Evolutionary conservation across 2,797 vertebrate species (phyloP).

Genomic region (Steatocranus sp.): DNA sequence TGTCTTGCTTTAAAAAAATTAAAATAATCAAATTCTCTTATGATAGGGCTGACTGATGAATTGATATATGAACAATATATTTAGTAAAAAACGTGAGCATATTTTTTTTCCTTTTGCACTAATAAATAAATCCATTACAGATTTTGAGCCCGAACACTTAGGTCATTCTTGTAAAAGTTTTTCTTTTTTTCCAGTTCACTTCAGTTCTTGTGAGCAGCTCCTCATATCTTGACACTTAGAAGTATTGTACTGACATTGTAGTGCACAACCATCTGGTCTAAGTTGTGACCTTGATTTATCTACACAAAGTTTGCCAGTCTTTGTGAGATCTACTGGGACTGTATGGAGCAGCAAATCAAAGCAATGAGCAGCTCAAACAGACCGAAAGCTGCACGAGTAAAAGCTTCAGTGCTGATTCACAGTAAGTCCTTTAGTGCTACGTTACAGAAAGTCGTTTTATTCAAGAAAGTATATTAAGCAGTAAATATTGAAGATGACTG

Average conservation of each 20-base stretch:
- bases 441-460: not conserved
- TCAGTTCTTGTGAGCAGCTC: not conserved
- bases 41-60: not conserved
- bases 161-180: not conserved
- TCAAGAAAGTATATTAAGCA: not conserved
- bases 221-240: not conserved
- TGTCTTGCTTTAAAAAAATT: not conserved
- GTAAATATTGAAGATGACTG: not conserved
- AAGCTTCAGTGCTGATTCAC: conserved; percentile 13
- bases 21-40: not conserved
- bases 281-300: conserved; percentile 28
- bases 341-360: conserved; percentile 27
- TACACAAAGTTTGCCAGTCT: conserved; percentile 21
- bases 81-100: not conserved
- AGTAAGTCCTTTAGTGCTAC: not conserved
- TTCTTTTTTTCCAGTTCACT: not conserved
- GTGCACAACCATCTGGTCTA: not conserved
- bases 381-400: not conserved
- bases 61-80: not conserved
- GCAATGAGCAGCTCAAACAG: conserved; percentile 30
- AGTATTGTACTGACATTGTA: not conserved
- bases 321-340: conserved; percentile 14
- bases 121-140: not conserved
- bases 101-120: not conserved
- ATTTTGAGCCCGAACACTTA: not conserved